Conservation (phyloP, 92 coral and sea anemone species). For the Actinernus sp. region DNA sequence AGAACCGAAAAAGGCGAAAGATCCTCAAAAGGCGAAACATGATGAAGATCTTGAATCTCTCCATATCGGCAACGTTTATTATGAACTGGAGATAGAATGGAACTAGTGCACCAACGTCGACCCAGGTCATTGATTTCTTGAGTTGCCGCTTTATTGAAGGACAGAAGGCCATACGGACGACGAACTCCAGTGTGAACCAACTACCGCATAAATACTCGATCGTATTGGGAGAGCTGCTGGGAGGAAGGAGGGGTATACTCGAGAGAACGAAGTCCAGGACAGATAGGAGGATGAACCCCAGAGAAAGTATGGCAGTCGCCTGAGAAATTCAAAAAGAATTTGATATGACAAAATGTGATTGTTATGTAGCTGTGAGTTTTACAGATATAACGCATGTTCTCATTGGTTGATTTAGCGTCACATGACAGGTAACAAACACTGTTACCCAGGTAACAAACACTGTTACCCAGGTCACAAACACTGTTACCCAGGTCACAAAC, state of each 20-base stretch:
- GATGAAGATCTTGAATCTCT: conserved; percentile 61
- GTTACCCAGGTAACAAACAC: too few relatives aligned
- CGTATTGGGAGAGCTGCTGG: conserved; percentile 27
- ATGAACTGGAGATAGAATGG: conserved; percentile 74
- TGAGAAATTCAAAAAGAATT: conserved; percentile 6
- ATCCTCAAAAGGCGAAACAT: conserved; percentile 70
- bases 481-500: too few relatives aligned
- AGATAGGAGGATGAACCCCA: conserved; percentile 59
- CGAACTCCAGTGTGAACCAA: conserved; percentile 71
- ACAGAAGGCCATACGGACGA: conserved; percentile 62
- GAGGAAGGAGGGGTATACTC: conserved; percentile 49
- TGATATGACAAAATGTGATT: neutral
- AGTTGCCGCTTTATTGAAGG: conserved; percentile 56
- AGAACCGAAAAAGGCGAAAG: conserved; percentile 76
- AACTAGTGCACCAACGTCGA: conserved; percentile 71
- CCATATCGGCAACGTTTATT: conserved; percentile 45
- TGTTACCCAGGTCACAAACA: too few relatives aligned
- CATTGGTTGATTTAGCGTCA: too few relatives aligned
- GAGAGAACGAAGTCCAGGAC: conserved; percentile 66
- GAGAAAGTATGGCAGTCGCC: conserved; percentile 60
- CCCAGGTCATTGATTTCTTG: conserved; percentile 77
- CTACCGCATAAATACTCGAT: conserved; percentile 68
- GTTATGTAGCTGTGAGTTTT: too few relatives aligned
- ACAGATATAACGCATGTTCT: too few relatives aligned
- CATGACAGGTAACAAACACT: too few relatives aligned